phyloP scores from a whole-genome alignment of 2,888 invertebrate genomes.

The Neoitamus cyanurus region DNA sequence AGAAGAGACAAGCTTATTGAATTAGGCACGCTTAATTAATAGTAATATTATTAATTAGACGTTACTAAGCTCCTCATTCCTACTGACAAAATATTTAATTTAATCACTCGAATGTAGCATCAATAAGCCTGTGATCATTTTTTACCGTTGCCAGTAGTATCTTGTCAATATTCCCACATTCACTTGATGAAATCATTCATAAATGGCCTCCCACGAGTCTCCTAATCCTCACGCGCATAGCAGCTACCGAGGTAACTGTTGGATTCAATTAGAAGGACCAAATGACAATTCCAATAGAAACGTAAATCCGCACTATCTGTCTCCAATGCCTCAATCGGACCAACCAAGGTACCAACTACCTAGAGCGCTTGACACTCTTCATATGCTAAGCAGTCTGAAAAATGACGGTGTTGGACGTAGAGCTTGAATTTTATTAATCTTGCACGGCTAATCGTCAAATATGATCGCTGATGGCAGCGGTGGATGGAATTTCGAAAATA shows the following conservation, averaged over 20 bases:
- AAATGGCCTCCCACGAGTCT: neutral
- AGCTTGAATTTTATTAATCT: constrained; percentile 29
- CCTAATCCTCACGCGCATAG: neutral
- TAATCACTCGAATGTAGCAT: neutral
- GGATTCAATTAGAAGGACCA: neutral
- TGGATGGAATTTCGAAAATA: neutral
- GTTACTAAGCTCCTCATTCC: neutral
- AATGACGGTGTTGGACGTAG: neutral
- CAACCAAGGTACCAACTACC: neutral
- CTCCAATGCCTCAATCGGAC: neutral
- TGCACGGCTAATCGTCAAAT: constrained; percentile 11
- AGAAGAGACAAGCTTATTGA: no score
- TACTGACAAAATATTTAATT: neutral
- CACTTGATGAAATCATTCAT: constrained; percentile 6
- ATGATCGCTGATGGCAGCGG: constrained; percentile 23
- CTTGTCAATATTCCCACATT: neutral
- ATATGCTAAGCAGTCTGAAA: neutral
- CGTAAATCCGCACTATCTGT: neutral
- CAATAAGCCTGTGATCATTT: neutral
- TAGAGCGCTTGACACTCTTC: neutral
- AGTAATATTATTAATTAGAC: no score
- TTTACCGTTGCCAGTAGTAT: neutral
- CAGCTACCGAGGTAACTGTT: neutral
- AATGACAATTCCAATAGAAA: neutral
- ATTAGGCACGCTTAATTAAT: no score